Conservation (phyloP, 1,140 invertebrate species). For the Araneus ventricosus region DNA sequence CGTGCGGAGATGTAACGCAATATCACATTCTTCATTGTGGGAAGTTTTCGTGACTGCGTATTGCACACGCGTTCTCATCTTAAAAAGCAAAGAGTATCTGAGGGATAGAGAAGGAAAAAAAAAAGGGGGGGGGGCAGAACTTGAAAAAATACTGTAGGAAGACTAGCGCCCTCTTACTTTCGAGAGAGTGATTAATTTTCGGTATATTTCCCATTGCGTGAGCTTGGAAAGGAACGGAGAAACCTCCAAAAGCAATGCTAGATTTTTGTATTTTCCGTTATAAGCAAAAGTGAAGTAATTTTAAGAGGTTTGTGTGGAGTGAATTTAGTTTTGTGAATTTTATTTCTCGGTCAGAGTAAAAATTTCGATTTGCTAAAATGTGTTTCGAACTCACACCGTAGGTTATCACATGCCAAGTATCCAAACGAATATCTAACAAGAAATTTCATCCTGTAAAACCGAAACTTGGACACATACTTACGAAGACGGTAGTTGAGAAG, state of each 20-base stretch:
- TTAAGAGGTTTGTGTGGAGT: neutral
- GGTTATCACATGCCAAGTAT: no score
- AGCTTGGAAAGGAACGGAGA: neutral
- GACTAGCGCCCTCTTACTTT: conserved; percentile 39
- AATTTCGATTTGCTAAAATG: neutral
- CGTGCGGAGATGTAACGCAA: conserved; percentile 73
- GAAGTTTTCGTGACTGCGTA: conserved; percentile 33
- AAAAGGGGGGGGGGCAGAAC: no score
- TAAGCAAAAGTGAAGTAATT: neutral
- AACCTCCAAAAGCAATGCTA: neutral
- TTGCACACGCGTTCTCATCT: neutral
- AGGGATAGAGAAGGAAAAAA: conserved; percentile 21
- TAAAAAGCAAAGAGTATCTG: conserved; percentile 36
- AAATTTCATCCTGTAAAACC: no score
- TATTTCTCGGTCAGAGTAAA: neutral
- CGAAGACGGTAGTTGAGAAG: no score
- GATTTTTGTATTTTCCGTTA: neutral
- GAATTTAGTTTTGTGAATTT: neutral
- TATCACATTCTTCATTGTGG: conserved; percentile 71
- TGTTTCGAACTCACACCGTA: no score
- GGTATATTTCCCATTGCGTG: conserved; percentile 41
- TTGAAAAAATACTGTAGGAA: neutral
- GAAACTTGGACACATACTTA: no score
- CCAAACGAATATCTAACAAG: no score
- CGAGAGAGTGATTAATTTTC: conserved; percentile 30